phyloP scores from a whole-genome alignment of 2,888 invertebrate species.

The Cryptocheilus praepositus region DNA sequence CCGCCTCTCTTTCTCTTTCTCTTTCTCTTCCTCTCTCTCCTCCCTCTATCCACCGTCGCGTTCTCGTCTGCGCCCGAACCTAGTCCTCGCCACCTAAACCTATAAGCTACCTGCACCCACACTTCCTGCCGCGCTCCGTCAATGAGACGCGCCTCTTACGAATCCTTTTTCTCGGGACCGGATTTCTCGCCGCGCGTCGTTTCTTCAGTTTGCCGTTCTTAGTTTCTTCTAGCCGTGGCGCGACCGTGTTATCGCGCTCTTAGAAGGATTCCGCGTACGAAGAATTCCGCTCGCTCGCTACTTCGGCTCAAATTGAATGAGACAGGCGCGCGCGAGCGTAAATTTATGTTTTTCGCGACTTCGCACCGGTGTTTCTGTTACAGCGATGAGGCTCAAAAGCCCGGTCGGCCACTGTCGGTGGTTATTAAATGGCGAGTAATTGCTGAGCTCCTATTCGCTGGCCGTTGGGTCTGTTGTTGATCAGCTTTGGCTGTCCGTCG shows the following conservation, averaged over 20 bases:
- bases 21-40: conserved; percentile 32
- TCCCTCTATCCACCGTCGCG: conserved; percentile 6
- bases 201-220: neutral
- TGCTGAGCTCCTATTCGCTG: conserved; percentile 12
- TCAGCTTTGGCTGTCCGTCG: no score
- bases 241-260: no score
- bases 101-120: conserved; percentile 53
- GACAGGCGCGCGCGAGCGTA: no score
- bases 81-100: conserved; percentile 49
- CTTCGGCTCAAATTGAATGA: no score
- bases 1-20: conserved; percentile 27
- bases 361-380: no score
- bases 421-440: conserved; percentile 46
- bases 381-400: no score
- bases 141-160: conserved; percentile 36
- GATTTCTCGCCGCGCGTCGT: neutral
- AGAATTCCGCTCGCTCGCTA: no score
- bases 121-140: conserved; percentile 42
- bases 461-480: no score
- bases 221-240: neutral
- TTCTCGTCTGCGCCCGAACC: conserved; percentile 32
- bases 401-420: conserved; percentile 25
- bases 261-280: no score
- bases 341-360: no score
- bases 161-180: conserved; percentile 24